phyloP scores from a whole-genome alignment of 2,888 invertebrate genomes.

The Hemistola chrysoprasaria region DNA sequence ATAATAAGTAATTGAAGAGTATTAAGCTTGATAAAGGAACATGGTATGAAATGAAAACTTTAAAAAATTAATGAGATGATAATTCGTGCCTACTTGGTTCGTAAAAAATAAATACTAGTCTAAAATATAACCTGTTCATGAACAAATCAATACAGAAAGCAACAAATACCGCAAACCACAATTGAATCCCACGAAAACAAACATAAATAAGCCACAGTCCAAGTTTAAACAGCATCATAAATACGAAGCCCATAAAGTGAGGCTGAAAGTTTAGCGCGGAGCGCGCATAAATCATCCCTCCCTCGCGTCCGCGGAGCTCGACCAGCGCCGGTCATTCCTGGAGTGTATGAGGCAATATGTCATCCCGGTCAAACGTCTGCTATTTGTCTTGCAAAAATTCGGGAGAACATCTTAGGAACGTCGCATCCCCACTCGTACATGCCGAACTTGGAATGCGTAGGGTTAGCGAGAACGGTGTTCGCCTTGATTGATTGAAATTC shows the following conservation, averaged over 20 bases:
- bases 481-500: constrained; percentile 30
- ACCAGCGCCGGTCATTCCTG: constrained; percentile 45
- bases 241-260: constrained; percentile 59
- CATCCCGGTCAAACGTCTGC: constrained; percentile 70
- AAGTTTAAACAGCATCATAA: constrained; percentile 63
- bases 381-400: constrained; percentile 79
- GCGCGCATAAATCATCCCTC: constrained; percentile 48
- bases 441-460: constrained; percentile 45
- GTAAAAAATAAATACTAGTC: too few relatives aligned
- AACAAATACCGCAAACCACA: constrained; percentile 29
- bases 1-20: too few relatives aligned
- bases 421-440: constrained; percentile 32
- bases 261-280: constrained; percentile 45
- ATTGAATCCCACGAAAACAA: constrained; percentile 35
- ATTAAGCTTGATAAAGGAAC: too few relatives aligned
- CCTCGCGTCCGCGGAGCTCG: neutral
- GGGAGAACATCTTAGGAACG: constrained; percentile 66
- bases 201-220: constrained; percentile 42
- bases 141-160: constrained; percentile 21
- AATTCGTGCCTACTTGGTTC: too few relatives aligned
- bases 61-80: too few relatives aligned
- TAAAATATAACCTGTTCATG: neutral
- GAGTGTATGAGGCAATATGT: constrained; percentile 73
- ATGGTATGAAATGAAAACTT: too few relatives aligned
- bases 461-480: constrained; percentile 32